Conservation (phyloP, 2,797 vertebrate species). For the Acrocephalus scirpaceus region DNA sequence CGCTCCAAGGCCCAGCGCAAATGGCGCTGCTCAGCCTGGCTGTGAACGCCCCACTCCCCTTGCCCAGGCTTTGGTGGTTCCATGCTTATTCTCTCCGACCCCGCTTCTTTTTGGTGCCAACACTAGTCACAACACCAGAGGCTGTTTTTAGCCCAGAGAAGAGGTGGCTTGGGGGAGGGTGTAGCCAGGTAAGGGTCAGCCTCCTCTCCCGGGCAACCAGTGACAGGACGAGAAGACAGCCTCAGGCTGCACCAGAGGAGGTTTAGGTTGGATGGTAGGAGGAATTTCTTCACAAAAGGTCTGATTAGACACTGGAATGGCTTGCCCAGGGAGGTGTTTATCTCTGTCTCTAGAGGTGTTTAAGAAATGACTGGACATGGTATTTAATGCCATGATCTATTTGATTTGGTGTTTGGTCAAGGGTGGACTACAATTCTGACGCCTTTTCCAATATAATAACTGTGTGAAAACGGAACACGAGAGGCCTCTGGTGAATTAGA, state of each 20-base stretch:
- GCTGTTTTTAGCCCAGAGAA: background rate
- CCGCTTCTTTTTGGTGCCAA: background rate
- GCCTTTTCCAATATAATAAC: background rate
- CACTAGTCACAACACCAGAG: background rate
- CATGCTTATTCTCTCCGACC: background rate
- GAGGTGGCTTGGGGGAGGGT: accelerated
- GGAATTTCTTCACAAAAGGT: background rate
- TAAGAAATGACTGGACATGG: background rate
- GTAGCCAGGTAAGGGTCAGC: background rate
- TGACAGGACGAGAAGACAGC: background rate
- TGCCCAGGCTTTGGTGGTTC: background rate
- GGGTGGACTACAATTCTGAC: background rate
- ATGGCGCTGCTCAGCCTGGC: accelerated
- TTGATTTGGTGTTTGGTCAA: background rate
- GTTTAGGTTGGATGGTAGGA: background rate
- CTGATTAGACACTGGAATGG: background rate
- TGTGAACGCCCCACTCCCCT: accelerated
- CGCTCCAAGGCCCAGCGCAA: accelerated
- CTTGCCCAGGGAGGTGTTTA: no score
- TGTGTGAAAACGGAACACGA: background rate
- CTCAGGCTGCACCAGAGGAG: accelerated
- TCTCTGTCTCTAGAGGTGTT: background rate
- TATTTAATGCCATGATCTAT: background rate
- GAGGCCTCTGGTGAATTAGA: background rate
- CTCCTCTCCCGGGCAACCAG: background rate